Evolutionary conservation across 2,888 invertebrate species (phyloP).

Genomic region (Agriopis leucophaearia): DNA sequence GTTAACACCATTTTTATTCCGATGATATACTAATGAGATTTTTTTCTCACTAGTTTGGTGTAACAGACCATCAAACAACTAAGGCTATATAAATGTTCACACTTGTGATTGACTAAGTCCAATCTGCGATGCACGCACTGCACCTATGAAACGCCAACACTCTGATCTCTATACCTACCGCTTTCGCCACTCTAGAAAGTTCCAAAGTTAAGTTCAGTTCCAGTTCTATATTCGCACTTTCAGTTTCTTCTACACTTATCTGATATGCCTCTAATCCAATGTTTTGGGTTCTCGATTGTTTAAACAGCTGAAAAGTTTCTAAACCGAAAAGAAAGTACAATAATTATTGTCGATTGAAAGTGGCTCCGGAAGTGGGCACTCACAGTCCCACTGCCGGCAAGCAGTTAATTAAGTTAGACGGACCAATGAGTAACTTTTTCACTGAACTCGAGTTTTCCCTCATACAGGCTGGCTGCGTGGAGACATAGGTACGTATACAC

Average conservation of each 20-base stretch:
- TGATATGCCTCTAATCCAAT: background rate
- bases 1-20: no score
- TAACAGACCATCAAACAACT: no score
- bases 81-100: no score
- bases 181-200: no score
- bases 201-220: no score
- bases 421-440: conserved; percentile 47
- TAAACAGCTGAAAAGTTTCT: conserved; percentile 19
- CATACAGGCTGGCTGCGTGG: conserved; percentile 17
- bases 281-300: conserved; percentile 8
- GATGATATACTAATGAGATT: no score
- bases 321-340: conserved; percentile 30
- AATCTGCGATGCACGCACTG: no score
- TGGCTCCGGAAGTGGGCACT: conserved; percentile 29
- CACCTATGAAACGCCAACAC: no score
- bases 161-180: no score
- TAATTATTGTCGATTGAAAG: conserved; percentile 44
- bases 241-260: background rate
- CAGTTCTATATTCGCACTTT: background rate
- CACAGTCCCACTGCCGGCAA: conserved; percentile 34
- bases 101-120: no score
- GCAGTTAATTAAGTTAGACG: conserved; percentile 46
- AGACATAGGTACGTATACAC: background rate
- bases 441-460: conserved; percentile 43
- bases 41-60: no score